phyloP scores from a whole-genome alignment of 2,113 vertebrate species.

The Phrynocephalus versicolor region DNA sequence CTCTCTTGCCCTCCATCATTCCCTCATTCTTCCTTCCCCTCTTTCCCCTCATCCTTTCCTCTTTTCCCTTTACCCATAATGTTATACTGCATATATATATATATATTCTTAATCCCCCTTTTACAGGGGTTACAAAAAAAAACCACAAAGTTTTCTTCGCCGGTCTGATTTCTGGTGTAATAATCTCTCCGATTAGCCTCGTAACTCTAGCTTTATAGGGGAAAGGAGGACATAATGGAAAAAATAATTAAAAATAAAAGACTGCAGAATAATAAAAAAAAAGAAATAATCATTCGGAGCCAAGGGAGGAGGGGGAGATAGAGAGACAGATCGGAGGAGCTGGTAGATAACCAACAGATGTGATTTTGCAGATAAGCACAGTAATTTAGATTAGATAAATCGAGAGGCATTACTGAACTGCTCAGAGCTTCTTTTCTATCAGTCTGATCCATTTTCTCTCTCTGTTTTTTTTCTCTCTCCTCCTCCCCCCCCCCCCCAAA shows the following conservation, averaged over 20 bases:
- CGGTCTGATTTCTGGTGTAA: no score
- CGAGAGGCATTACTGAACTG: slow-evolving; percentile 82
- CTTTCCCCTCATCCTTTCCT: slow-evolving; percentile 70
- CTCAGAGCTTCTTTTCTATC: slow-evolving; percentile 67
- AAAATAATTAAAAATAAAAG: no score
- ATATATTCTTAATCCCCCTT: no score
- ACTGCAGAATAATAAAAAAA: no score
- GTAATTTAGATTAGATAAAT: slow-evolving; percentile 92
- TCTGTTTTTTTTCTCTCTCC: slow-evolving; percentile 41
- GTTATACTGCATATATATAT: no score
- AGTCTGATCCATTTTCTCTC: slow-evolving; percentile 67
- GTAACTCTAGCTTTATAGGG: no score
- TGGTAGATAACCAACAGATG: slow-evolving; percentile 90
- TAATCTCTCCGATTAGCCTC: no score
- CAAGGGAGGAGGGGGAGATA: no score
- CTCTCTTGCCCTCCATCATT: slow-evolving; percentile 26
- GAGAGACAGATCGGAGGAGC: neutral
- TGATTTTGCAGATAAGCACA: slow-evolving; percentile 93
- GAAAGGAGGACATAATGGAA: no score
- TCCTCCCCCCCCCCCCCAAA: slow-evolving; percentile 43
- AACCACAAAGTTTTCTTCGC: no score
- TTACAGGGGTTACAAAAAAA: no score
- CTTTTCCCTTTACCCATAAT: slow-evolving; percentile 69
- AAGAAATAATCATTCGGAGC: no score
- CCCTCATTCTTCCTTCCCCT: neutral